A percentile compares a stretch with the other conserved stretches of the same genome.
Conservation (phyloP, 2,888 invertebrate genomes). For the Papilio demoleus region DNA sequence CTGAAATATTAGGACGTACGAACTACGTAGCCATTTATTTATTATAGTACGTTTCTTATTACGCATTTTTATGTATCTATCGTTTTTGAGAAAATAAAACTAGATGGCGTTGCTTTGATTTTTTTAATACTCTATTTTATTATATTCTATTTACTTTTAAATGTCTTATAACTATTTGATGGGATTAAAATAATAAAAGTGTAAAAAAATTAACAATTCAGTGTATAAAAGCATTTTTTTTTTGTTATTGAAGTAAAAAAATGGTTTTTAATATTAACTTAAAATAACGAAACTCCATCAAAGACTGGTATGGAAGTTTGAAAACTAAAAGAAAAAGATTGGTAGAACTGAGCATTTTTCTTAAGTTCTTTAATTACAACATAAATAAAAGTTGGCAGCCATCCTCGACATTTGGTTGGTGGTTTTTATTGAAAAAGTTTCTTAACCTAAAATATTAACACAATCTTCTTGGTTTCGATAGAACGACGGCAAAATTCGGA, state of each 20-base stretch:
- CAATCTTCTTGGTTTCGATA: constrained; percentile 1
- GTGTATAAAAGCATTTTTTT: background rate
- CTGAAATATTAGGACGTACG: constrained; percentile 35
- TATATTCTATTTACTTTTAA: background rate
- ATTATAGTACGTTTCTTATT: background rate
- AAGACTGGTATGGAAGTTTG: constrained; percentile 22
- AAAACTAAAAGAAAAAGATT: constrained; percentile 24
- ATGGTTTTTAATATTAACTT: constrained; percentile 16
- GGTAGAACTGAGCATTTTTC: constrained; percentile 17
- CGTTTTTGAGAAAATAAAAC: background rate
- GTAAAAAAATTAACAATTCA: background rate
- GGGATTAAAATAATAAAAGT: background rate
- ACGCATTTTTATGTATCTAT: background rate
- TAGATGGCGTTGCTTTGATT: constrained; percentile 11
- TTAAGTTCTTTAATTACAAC: constrained; percentile 39
- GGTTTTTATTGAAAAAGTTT: constrained; percentile 39
- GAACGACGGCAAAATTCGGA: too few relatives aligned
- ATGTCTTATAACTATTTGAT: background rate
- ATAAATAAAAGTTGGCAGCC: constrained; percentile 37
- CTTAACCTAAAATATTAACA: constrained; percentile 32
- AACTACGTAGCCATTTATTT: background rate
- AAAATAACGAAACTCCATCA: constrained; percentile 19
- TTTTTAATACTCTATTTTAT: background rate
- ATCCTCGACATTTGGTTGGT: constrained; percentile 25
- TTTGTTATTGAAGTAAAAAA: constrained; percentile 6